These are phyloP conservation scores for Pinna nobilis DNA, from an alignment of 1,140 invertebrate species.

Conservation along the genomic window DNA sequence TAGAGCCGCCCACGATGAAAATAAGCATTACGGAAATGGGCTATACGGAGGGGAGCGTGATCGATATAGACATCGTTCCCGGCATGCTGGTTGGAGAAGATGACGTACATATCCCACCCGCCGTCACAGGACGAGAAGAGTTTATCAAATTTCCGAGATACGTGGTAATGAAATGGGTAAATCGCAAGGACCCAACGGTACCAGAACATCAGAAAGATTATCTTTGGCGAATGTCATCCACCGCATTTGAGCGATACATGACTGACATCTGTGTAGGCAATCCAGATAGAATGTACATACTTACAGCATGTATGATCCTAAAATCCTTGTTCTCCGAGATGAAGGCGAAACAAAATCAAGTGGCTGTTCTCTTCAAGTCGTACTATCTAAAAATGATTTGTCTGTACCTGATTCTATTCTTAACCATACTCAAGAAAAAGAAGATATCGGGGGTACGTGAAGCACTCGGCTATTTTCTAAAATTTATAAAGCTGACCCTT, in stretches of 20 bases:
- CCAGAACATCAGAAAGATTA: neutral
- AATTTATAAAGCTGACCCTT: neutral
- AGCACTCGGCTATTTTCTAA: neutral
- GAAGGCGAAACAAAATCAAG: neutral
- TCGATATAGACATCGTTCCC: neutral
- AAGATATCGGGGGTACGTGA: neutral
- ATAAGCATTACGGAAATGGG: neutral
- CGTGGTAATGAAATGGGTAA: constrained; percentile 15
- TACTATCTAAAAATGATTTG: constrained; percentile 3
- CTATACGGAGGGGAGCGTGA: neutral
- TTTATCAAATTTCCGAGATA: neutral
- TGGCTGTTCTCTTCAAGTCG: neutral
- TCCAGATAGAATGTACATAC: neutral
- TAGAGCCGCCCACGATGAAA: neutral
- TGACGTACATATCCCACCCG: neutral
- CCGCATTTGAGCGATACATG: neutral
- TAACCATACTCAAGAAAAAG: constrained; percentile 2
- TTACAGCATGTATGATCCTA: neutral
- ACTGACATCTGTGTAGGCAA: neutral
- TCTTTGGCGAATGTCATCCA: neutral
- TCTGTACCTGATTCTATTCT: neutral
- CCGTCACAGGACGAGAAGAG: neutral
- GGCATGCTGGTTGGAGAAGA: neutral
- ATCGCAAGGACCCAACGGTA: neutral
- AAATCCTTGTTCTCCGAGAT: neutral